These are phyloP conservation scores for Cyanoramphus novaezelandiae DNA, from an alignment of 2,113 vertebrate species.

Conservation along the genomic window DNA sequence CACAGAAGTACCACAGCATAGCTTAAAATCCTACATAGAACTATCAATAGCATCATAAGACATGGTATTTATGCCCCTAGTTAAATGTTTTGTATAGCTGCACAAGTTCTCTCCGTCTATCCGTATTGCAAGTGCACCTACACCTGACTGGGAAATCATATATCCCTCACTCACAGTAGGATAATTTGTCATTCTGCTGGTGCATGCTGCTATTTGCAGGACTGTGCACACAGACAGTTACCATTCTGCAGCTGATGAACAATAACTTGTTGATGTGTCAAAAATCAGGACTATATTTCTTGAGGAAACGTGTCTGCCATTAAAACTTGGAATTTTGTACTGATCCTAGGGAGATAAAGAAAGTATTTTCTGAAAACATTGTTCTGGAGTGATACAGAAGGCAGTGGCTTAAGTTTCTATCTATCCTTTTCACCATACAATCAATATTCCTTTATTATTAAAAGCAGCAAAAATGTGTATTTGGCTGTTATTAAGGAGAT, in stretches of 20 bases:
- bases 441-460: not conserved
- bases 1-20: not conserved
- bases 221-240: not conserved
- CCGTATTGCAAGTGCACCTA: not conserved
- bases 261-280: not conserved
- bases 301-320: not conserved
- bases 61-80: not conserved
- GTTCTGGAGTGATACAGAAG: not conserved
- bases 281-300: not conserved
- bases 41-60: not conserved
- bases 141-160: not conserved
- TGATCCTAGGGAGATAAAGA: not conserved
- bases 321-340: not conserved
- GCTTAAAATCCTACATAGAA: not conserved
- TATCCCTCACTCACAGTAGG: not conserved
- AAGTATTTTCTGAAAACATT: rapidly evolving
- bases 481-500: not conserved
- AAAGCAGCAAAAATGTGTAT: not conserved
- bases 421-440: not conserved
- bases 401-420: not conserved
- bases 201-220: not conserved
- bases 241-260: not conserved
- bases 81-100: not conserved
- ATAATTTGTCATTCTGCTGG: not conserved
- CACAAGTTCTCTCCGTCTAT: not conserved